Percentiles rank a stretch among this genome's conserved stretches.
These are phyloP conservation scores for Craterocephalus amniculus DNA, from an alignment of 2,797 vertebrate genomes.

Conservation along the genomic window DNA sequence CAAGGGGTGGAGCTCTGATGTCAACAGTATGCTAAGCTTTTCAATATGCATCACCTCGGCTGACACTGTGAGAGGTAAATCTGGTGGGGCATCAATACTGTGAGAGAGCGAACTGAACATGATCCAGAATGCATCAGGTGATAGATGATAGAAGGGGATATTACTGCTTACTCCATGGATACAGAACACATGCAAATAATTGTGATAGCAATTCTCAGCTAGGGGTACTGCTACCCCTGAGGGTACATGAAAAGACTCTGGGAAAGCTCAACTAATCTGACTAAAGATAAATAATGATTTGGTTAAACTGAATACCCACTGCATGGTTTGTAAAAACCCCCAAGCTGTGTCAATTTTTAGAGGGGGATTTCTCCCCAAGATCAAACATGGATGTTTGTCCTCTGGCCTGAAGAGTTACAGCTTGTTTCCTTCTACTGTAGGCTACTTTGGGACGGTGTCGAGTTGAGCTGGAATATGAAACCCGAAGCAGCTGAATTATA, in stretches of 20 bases:
- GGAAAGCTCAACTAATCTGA: neutral
- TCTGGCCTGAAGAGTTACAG: neutral
- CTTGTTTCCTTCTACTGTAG: too few relatives aligned
- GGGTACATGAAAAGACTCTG: constrained; percentile 4
- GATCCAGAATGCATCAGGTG: constrained; percentile 51
- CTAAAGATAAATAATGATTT: neutral
- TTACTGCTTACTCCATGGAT: constrained; percentile 20
- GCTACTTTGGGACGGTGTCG: neutral
- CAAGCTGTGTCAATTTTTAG: neutral
- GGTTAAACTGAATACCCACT: neutral
- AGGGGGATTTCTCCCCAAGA: too few relatives aligned
- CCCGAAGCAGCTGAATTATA: too few relatives aligned
- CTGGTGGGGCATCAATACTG: constrained; percentile 52
- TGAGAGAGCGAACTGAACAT: constrained; percentile 44
- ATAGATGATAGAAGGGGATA: constrained; percentile 39
- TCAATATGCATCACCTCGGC: constrained; percentile 61
- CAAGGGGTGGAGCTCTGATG: constrained; percentile 48
- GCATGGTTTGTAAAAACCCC: neutral
- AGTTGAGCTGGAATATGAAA: too few relatives aligned
- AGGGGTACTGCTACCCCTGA: neutral
- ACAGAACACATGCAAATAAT: constrained; percentile 27
- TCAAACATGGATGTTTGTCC: neutral
- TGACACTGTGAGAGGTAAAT: constrained; percentile 57
- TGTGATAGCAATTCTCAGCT: neutral
- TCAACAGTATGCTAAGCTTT: constrained; percentile 57